These are phyloP conservation scores for Morelia viridis DNA, from an alignment of 2,797 vertebrate genomes.

Conservation along the genomic window DNA sequence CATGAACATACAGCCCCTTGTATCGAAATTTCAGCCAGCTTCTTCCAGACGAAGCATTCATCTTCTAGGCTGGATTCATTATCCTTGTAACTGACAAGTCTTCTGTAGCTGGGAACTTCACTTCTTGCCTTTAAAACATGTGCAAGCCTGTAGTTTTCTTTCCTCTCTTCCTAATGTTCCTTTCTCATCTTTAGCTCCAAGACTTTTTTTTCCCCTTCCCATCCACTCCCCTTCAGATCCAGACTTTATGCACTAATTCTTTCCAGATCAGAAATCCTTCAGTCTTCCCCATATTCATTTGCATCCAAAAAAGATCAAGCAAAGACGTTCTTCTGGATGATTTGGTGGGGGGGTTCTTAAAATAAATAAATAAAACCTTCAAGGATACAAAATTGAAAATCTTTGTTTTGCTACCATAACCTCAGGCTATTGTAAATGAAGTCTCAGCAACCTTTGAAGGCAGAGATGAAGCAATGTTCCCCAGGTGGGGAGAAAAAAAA, in stretches of 20 bases:
- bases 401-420: constrained; percentile 81
- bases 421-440: constrained; percentile 84
- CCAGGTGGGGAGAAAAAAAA: constrained; percentile 71
- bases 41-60: constrained; percentile 44
- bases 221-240: neutral
- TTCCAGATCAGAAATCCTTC: constrained; percentile 29
- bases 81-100: constrained; percentile 52
- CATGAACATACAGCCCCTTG: constrained; percentile 6
- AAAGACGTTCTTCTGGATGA: constrained; percentile 75
- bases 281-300: constrained; percentile 60
- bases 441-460: constrained; percentile 83
- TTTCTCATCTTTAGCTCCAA: neutral
- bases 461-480: constrained; percentile 82
- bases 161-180: too few relatives aligned
- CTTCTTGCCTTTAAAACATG: constrained; percentile 15
- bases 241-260: neutral
- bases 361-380: constrained; percentile 26
- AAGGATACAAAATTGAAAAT: constrained; percentile 73
- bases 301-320: constrained; percentile 64
- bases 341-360: constrained; percentile 71
- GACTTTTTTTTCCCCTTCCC: neutral
- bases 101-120: constrained; percentile 19
- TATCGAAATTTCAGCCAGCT: constrained; percentile 49
- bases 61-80: constrained; percentile 50
- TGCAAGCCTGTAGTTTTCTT: constrained; percentile 7